phyloP scores from a whole-genome alignment of 2,797 vertebrate genomes.

The Clarias fuscus region DNA sequence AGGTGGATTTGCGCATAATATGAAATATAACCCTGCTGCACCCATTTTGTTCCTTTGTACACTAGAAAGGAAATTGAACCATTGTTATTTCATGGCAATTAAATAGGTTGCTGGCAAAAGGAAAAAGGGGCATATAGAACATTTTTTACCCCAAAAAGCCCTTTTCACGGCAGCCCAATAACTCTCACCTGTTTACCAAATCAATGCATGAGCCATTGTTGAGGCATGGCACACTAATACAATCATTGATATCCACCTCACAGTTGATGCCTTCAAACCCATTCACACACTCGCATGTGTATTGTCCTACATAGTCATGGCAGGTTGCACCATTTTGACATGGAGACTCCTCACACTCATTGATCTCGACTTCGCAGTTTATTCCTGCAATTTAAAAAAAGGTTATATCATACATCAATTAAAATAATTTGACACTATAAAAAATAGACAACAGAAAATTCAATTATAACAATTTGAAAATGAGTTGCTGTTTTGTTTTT shows the following conservation, averaged over 20 bases:
- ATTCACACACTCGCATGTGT: constrained; percentile 80
- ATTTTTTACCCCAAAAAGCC: background rate
- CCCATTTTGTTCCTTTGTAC: background rate
- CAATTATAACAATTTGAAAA: background rate
- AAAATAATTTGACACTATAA: background rate
- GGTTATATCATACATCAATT: background rate
- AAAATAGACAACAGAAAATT: background rate
- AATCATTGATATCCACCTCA: constrained; percentile 87
- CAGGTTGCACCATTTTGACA: constrained; percentile 84
- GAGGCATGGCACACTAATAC: constrained; percentile 83
- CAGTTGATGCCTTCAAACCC: constrained; percentile 84
- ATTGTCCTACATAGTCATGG: constrained; percentile 79
- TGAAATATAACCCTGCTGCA: too few species aligned
- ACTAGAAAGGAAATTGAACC: constrained; percentile 6
- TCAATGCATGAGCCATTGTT: constrained; percentile 81
- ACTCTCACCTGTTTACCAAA: constrained; percentile 81
- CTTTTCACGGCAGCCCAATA: background rate
- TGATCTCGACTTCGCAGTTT: constrained; percentile 84
- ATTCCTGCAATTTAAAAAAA: constrained; percentile 64
- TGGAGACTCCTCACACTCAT: constrained; percentile 86
- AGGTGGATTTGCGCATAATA: too few species aligned
- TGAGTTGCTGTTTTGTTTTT: background rate
- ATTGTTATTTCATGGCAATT: constrained; percentile 1
- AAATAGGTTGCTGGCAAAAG: background rate
- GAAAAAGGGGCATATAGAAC: background rate